Conservation (phyloP, 2,797 vertebrate species). For the Sarcoramphus papa region DNA sequence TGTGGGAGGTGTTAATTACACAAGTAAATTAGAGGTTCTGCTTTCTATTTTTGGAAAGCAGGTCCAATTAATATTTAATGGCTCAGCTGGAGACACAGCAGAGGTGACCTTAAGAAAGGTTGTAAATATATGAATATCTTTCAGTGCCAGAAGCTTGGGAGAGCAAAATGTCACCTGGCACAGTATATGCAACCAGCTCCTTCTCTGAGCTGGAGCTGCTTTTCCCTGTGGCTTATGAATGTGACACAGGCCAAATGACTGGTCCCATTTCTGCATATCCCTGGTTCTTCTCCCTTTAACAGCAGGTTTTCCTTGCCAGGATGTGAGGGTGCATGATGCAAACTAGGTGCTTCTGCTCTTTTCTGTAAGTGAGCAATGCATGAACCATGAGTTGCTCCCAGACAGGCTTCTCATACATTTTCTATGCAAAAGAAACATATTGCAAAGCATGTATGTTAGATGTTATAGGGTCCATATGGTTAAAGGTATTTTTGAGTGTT, state of each 20-base stretch:
- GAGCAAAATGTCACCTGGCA: slow-evolving; percentile 32
- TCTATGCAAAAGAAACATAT: slow-evolving; percentile 22
- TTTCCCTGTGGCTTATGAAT: neutral
- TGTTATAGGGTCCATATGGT: neutral
- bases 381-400: neutral
- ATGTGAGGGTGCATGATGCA: neutral
- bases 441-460: neutral
- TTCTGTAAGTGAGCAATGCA: neutral
- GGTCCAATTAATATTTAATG: slow-evolving; percentile 58
- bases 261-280: neutral
- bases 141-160: neutral
- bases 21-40: slow-evolving; percentile 25
- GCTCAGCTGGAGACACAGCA: slow-evolving; percentile 48
- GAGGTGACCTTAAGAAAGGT: slow-evolving; percentile 53
- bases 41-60: slow-evolving; percentile 51
- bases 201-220: neutral
- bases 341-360: neutral
- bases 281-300: neutral
- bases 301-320: neutral
- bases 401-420: neutral
- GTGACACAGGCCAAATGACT: neutral
- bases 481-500: neutral
- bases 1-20: slow-evolving; percentile 56
- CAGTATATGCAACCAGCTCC: neutral
- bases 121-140: slow-evolving; percentile 26